Conservation (phyloP, 2,113 vertebrate species). For the Trichomycterus rosablanca region DNA sequence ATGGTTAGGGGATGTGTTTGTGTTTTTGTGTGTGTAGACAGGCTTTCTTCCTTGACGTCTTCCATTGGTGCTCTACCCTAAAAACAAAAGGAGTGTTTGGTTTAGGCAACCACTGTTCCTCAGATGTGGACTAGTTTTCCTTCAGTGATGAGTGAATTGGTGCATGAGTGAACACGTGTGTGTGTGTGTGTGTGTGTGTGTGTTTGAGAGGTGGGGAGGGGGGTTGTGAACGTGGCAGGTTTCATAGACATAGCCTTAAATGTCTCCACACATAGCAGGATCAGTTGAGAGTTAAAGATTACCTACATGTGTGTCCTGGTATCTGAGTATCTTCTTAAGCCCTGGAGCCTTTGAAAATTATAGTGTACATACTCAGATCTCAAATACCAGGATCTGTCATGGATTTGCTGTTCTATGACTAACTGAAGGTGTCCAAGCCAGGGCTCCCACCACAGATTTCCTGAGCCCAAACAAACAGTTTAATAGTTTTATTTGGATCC, state of each 20-base stretch:
- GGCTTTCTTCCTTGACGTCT: slow-evolving; percentile 2
- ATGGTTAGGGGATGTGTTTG: slow-evolving; percentile 12
- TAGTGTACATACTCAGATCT: not conserved
- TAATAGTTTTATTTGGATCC: too few relatives aligned
- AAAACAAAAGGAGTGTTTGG: slow-evolving; percentile 30
- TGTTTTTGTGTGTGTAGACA: not conserved
- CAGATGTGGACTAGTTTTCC: slow-evolving; percentile 24
- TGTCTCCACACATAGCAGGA: slow-evolving; percentile 34
- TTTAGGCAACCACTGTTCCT: slow-evolving; percentile 6
- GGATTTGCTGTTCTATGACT: slow-evolving; percentile 15
- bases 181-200: not conserved
- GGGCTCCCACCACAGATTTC: not conserved
- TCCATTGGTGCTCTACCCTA: slow-evolving; percentile 1
- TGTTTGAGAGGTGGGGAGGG: not conserved
- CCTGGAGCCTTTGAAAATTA: slow-evolving; percentile 1
- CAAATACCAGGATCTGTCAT: not conserved
- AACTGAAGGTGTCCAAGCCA: not conserved
- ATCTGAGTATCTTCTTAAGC: not conserved
- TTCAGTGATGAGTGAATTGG: slow-evolving; percentile 27
- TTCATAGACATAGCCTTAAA: slow-evolving; percentile 50
- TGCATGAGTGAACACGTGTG: slow-evolving; percentile 3
- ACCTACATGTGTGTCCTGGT: not conserved
- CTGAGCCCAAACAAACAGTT: slow-evolving; percentile 8
- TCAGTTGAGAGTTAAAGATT: not conserved
- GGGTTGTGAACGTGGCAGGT: slow-evolving; percentile 47